These are phyloP conservation scores for Syritta pipiens DNA, from an alignment of 2,888 invertebrate species.

Conservation along the genomic window DNA sequence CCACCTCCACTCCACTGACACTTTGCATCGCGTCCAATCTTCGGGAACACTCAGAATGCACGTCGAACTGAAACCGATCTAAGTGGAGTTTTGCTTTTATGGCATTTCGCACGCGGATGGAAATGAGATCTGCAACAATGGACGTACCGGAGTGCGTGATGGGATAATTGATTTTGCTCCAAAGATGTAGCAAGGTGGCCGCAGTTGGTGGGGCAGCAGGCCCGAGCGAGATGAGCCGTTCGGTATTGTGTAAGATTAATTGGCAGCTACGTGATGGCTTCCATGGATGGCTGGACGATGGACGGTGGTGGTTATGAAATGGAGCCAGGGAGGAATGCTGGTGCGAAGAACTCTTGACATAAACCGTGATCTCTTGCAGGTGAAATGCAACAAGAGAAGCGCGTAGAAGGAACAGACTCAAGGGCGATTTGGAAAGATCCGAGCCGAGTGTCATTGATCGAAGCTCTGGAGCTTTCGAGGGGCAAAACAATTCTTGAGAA, in stretches of 20 bases:
- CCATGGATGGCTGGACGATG: not conserved
- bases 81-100: constrained; percentile 43
- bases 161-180: constrained; percentile 41
- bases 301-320: constrained; percentile 43
- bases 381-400: not conserved
- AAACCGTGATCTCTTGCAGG: constrained; percentile 11
- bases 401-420: not conserved
- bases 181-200: constrained; percentile 23
- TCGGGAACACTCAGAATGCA: constrained; percentile 26
- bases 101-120: constrained; percentile 27
- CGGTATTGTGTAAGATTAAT: constrained; percentile 36
- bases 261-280: constrained; percentile 3
- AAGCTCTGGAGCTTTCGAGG: too few species aligned
- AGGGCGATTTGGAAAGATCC: not conserved
- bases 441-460: too few species aligned
- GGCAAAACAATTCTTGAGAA: too few species aligned
- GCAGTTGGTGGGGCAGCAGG: not conserved
- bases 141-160: constrained; percentile 36
- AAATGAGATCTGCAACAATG: constrained; percentile 33
- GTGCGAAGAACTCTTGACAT: not conserved
- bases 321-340: not conserved
- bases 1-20: constrained; percentile 34
- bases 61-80: constrained; percentile 45
- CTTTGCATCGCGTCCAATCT: constrained; percentile 40
- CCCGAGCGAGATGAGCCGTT: constrained; percentile 12